A percentile compares a stretch with the other conserved stretches of the same genome.
Evolutionary conservation across 2,113 vertebrate species (phyloP).

Genomic region (Pongo abelii): DNA sequence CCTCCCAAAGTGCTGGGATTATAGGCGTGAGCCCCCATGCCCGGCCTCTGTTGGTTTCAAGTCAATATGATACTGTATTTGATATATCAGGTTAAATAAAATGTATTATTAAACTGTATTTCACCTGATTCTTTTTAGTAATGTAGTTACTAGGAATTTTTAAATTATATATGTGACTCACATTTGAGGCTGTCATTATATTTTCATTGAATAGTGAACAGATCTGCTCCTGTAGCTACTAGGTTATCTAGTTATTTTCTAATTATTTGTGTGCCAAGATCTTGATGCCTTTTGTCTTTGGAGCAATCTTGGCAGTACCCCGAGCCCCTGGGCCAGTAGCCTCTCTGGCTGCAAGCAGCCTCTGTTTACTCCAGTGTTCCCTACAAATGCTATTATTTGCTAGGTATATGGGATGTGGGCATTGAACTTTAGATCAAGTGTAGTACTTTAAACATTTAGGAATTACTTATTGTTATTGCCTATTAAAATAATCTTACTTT

Average conservation of each 20-base stretch:
- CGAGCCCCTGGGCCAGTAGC: neutral
- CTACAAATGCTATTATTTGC: neutral
- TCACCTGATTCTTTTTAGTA: constrained; percentile 22
- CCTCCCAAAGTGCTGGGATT: neutral
- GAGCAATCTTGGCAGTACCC: neutral
- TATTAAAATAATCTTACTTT: neutral
- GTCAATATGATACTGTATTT: too few relatives aligned
- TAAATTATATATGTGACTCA: neutral
- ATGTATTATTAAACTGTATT: neutral
- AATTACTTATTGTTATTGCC: neutral
- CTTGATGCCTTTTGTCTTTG: constrained; percentile 13
- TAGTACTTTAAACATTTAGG: constrained; percentile 13
- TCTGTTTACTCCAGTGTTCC: neutral
- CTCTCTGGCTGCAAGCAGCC: neutral
- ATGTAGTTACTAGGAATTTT: neutral
- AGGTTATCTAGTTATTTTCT: neutral
- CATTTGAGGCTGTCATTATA: neutral
- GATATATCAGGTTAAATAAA: too few relatives aligned
- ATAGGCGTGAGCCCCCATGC: neutral
- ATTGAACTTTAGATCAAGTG: neutral
- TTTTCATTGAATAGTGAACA: neutral
- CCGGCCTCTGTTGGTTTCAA: too few relatives aligned
- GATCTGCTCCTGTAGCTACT: neutral
- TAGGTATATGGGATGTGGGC: neutral
- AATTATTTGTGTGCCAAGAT: neutral